phyloP scores from a whole-genome alignment of 1,140 invertebrate species.

The Papilio xuthus region DNA sequence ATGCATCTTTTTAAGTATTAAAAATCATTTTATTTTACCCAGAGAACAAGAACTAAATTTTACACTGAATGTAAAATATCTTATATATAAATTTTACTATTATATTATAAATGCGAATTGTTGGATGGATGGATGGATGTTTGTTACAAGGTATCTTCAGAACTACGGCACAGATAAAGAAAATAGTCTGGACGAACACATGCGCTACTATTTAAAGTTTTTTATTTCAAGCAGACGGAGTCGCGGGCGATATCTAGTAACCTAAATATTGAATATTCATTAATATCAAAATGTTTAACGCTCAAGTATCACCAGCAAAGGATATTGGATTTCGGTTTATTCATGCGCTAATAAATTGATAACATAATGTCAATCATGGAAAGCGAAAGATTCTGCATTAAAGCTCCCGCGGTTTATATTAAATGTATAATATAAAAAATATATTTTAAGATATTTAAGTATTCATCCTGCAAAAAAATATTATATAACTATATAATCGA shows the following conservation, averaged over 20 bases:
- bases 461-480: too few relatives aligned
- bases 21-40: neutral
- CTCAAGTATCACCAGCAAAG: neutral
- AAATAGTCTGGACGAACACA: too few relatives aligned
- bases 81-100: neutral
- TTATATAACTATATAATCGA: too few relatives aligned
- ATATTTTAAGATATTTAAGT: neutral
- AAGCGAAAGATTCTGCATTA: conserved; percentile 8
- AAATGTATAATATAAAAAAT: neutral
- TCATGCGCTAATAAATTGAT: conserved; percentile 15
- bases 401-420: neutral
- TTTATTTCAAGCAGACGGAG: too few relatives aligned
- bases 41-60: too few relatives aligned
- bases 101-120: too few relatives aligned
- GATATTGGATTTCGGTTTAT: conserved; percentile 22
- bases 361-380: conserved; percentile 11
- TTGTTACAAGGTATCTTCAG: too few relatives aligned
- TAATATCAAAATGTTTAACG: neutral
- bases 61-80: too few relatives aligned
- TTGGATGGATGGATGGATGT: too few relatives aligned
- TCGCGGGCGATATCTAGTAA: too few relatives aligned
- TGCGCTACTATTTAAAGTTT: too few relatives aligned
- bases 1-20: neutral
- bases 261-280: neutral
- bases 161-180: too few relatives aligned